A percentile compares a stretch with the other conserved stretches of the same genome.
phyloP scores from a whole-genome alignment of 2,888 invertebrate genomes.

The Clusia tigrina region DNA sequence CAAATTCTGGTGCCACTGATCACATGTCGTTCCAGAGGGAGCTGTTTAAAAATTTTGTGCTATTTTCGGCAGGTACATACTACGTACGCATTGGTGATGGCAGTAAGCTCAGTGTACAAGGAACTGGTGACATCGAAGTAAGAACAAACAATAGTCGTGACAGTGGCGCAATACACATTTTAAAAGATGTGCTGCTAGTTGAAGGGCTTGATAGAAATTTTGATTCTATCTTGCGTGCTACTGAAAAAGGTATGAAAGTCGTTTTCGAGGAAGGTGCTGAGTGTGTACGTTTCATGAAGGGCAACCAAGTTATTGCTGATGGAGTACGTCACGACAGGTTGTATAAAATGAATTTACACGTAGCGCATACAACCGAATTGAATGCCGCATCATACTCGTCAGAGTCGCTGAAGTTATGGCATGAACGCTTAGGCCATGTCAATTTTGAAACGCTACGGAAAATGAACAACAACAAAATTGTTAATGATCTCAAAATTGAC shows the following conservation, averaged over 20 bases:
- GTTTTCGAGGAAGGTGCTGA: conserved; percentile 34
- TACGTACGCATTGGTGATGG: too few relatives aligned
- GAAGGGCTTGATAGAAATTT: conserved; percentile 23
- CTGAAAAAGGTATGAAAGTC: conserved; percentile 31
- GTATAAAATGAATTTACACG: conserved; percentile 28
- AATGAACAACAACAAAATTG: conserved; percentile 11
- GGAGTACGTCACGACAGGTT: conserved; percentile 30
- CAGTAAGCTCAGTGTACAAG: too few relatives aligned
- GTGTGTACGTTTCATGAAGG: conserved; percentile 29
- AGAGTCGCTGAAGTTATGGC: conserved; percentile 34
- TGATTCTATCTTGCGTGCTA: conserved; percentile 20
- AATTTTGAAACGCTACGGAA: conserved; percentile 30
- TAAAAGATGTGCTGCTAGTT: not conserved
- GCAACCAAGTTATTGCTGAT: conserved; percentile 26
- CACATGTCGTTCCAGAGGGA: too few relatives aligned
- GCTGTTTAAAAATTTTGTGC: too few relatives aligned
- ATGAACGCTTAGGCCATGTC: conserved; percentile 38
- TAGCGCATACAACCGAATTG: conserved; percentile 18
- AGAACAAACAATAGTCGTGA: not conserved
- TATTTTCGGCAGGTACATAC: too few relatives aligned
- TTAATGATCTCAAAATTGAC: conserved; percentile 16
- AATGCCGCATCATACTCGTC: conserved; percentile 19
- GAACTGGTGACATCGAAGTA: conserved; percentile 1
- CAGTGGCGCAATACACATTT: not conserved
- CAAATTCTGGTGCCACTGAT: too few relatives aligned